Evolutionary conservation across 2,888 invertebrate genomes (phyloP), one percentile per base, ranked within the genome.

Genomic region (Eristalis tenax): DNA sequence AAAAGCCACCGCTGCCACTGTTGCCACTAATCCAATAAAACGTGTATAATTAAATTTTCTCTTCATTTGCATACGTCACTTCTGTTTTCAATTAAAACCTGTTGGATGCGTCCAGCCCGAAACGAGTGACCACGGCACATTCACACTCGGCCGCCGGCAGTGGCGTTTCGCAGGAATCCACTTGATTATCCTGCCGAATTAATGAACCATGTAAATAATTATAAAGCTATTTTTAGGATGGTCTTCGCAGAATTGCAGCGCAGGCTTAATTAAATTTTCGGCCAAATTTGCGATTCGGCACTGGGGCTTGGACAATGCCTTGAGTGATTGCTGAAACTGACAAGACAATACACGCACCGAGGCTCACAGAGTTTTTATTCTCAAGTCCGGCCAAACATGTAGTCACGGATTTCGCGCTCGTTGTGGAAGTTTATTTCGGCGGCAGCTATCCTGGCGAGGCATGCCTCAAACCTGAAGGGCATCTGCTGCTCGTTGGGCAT

Each of bases 41-140:
- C 91, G 90, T 92, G 92, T 92, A 83, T 87, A 93, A 93, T 93
- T 93, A 93, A 93, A 93, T 93, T 93, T 92, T 91, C 91, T 92
- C 91, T 92, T 92, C 92, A 92, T 92, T 92, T 92, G 93, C 91
- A 91, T 91, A 90, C 90, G 91, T 91, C 91, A 90, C 90, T 90
- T 90, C 87, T 90, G 90, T 89, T 90, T 89, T 76, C 87, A 87
- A 87, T 87, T 87, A 83, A 87, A 87, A 87, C 87, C 87, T 87
- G 87, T 87, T 87, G 87, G 87, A 87, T 83, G 76, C 83, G 75
- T 87, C 73, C 40, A 56, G 74, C n/a, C 43, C 10, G 68, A 76
- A 76, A 77, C 50, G 50, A 8, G 8, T 8, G 50, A 56, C 50
- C 28, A 76, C 56, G 18, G 10, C 4, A 6, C 35, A 35, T 56